Evolutionary conservation across 2,797 vertebrate genomes (phyloP).

Genomic region (Toxotes lorentzi): DNA sequence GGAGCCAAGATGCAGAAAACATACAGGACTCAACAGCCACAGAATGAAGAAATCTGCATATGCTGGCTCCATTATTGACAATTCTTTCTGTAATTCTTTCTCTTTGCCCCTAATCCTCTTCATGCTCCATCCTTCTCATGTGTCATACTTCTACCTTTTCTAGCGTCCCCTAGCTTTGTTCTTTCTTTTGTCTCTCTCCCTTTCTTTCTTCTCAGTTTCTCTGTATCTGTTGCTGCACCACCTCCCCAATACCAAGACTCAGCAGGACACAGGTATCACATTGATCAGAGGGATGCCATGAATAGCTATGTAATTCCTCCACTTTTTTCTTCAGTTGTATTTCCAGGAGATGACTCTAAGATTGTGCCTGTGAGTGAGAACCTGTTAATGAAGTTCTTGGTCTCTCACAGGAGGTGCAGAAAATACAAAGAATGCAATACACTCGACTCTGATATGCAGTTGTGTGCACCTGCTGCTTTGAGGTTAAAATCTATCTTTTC

Average conservation of each 20-base stretch:
- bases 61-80: constrained; percentile 26
- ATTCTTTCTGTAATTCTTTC: constrained; percentile 39
- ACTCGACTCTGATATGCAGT: background rate
- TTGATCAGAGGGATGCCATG: constrained; percentile 53
- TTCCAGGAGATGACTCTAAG: constrained; percentile 16
- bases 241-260: constrained; percentile 50
- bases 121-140: constrained; percentile 29
- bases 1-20: constrained; percentile 5
- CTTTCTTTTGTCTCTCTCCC: constrained; percentile 29
- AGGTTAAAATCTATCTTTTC: constrained; percentile 6
- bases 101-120: constrained; percentile 34
- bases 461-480: constrained; percentile 21
- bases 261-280: constrained; percentile 52
- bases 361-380: constrained; percentile 22
- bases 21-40: constrained; percentile 1
- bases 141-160: constrained; percentile 36
- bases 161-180: constrained; percentile 26
- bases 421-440: constrained; percentile 10
- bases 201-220: constrained; percentile 34
- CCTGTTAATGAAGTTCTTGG: constrained; percentile 31
- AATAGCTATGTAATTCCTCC: constrained; percentile 42
- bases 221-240: constrained; percentile 39
- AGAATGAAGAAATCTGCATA: constrained; percentile 36
- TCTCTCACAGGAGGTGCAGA: constrained; percentile 9
- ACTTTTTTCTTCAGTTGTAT: constrained; percentile 25